A percentile compares a stretch with the other conserved stretches of the same genome.
These are phyloP conservation scores for Brienomyrus longianalis DNA, from an alignment of 2,113 vertebrate genomes.

Conservation along the genomic window DNA sequence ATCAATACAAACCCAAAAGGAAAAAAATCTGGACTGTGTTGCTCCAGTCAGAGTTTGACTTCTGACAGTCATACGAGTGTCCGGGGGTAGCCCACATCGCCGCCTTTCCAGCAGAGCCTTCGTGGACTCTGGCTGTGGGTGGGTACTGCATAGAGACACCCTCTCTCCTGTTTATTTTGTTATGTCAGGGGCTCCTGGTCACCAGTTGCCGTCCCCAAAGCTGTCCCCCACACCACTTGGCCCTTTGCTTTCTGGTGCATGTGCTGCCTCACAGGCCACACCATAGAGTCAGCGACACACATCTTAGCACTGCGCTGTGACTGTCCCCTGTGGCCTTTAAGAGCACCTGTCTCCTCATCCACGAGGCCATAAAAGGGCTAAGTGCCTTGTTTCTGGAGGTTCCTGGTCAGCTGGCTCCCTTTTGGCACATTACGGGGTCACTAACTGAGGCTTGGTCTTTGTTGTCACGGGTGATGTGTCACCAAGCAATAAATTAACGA, in stretches of 20 bases:
- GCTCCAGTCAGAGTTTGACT: not conserved
- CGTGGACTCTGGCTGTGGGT: not conserved
- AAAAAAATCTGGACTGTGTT: not conserved
- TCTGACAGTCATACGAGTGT: not conserved
- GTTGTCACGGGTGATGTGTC: not conserved
- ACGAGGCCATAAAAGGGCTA: not conserved
- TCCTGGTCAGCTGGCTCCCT: not conserved
- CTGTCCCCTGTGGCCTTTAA: not conserved
- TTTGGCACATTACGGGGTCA: not conserved
- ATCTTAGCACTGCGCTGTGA: not conserved
- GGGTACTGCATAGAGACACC: not conserved
- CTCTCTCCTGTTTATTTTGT: not conserved
- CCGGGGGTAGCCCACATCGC: too few relatives aligned
- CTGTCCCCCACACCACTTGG: not conserved
- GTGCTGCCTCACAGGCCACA: not conserved
- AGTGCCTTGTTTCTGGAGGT: not conserved
- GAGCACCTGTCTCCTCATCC: not conserved
- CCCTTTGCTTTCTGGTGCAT: not conserved
- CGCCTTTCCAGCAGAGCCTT: not conserved
- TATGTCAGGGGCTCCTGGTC: not conserved
- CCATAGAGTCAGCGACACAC: not conserved
- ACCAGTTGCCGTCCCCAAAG: not conserved
- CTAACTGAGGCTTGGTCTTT: not conserved
- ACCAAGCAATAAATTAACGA: not conserved
- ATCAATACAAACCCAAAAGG: slow-evolving; percentile 9